Conservation (phyloP, 2,888 invertebrate genomes). For the Abscondita cerata region DNA sequence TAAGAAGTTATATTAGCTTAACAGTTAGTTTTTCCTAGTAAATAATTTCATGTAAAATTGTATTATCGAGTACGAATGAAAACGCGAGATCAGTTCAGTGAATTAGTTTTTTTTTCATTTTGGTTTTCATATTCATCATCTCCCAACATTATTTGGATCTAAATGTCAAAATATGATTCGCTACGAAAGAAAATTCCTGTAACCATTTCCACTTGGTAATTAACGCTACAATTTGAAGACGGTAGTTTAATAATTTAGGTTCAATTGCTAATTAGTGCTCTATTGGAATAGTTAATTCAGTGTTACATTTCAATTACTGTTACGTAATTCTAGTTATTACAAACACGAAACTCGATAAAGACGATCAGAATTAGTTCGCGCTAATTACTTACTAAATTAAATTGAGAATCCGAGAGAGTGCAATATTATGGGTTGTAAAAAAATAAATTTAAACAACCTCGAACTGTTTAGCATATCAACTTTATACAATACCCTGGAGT, state of each 20-base stretch:
- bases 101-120: no score
- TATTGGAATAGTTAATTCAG: constrained; percentile 24
- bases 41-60: no score
- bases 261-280: constrained; percentile 26
- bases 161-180: no score
- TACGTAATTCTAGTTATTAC: constrained; percentile 21
- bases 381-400: neutral
- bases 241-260: constrained; percentile 18
- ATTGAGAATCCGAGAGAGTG: no score
- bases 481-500: constrained; percentile 2
- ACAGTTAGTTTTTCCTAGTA: no score
- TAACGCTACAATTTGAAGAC: constrained; percentile 4
- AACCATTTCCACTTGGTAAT: neutral
- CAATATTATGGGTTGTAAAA: no score
- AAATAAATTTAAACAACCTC: neutral
- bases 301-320: constrained; percentile 28
- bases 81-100: no score
- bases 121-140: no score
- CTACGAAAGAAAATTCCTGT: no score
- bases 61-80: no score
- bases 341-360: constrained; percentile 14
- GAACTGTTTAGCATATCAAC: constrained; percentile 1
- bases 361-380: neutral
- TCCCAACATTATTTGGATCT: no score
- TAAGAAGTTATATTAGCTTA: no score